Conservation (phyloP, 2,888 invertebrate species). For the Shargacucullia verbasci region DNA sequence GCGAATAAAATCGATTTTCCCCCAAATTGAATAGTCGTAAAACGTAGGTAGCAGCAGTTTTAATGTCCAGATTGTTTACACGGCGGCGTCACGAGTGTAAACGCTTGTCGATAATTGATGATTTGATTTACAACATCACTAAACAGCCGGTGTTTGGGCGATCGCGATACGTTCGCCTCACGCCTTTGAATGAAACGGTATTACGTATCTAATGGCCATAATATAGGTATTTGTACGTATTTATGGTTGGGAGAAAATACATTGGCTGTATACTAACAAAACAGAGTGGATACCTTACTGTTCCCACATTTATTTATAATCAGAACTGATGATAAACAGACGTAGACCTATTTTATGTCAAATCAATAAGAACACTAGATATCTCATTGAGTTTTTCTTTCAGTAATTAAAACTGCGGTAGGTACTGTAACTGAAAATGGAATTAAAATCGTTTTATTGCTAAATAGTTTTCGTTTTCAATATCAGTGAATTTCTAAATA, state of each 20-base stretch:
- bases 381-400: too few species aligned
- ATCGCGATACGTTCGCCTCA: conserved; percentile 70
- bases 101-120: conserved; percentile 89
- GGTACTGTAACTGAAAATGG: too few species aligned
- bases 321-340: not conserved
- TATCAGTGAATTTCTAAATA: too few species aligned
- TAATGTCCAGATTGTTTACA: conserved; percentile 87
- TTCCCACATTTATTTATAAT: conserved; percentile 8
- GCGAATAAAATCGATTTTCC: conserved; percentile 89
- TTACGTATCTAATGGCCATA: conserved; percentile 66
- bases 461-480: too few species aligned
- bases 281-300: conserved; percentile 2
- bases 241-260: conserved; percentile 34
- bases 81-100: conserved; percentile 88
- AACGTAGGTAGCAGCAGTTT: conserved; percentile 84
- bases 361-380: too few species aligned
- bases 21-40: conserved; percentile 87
- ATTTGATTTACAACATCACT: conserved; percentile 89
- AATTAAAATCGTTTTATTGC: too few species aligned
- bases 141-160: conserved; percentile 88
- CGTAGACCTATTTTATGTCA: not conserved
- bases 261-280: conserved; percentile 8
- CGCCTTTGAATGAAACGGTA: conserved; percentile 80
- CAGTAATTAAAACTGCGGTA: too few species aligned
- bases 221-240: conserved; percentile 50